Percentiles rank a stretch among this genome's conserved stretches.
These are phyloP conservation scores for Papilio machaon DNA, from an alignment of 1,140 invertebrate species.

Conservation along the genomic window DNA sequence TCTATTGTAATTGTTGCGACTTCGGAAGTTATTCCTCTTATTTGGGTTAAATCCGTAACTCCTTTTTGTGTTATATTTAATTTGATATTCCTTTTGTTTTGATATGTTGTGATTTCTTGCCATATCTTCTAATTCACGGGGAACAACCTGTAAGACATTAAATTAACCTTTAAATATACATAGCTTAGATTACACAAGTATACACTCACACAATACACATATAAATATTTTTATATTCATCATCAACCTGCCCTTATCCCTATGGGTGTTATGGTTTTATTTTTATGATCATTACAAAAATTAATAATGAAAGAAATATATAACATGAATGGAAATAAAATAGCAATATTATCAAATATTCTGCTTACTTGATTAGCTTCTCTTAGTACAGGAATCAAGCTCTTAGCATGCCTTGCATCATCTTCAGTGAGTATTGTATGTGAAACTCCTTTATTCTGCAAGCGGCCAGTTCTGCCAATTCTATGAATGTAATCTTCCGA, in stretches of 20 bases:
- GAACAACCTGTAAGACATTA: constrained; percentile 61
- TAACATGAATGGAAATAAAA: too few relatives aligned
- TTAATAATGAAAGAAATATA: too few relatives aligned
- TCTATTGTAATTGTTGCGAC: constrained; percentile 43
- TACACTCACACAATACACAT: too few relatives aligned
- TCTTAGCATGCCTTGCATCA: constrained; percentile 86
- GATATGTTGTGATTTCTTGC: constrained; percentile 45
- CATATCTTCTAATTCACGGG: constrained; percentile 57
- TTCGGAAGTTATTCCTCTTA: constrained; percentile 52
- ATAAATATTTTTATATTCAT: too few relatives aligned
- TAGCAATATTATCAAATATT: background rate
- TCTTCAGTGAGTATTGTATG: constrained; percentile 92
- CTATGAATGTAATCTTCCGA: constrained; percentile 95
- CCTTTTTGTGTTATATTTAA: constrained; percentile 47
- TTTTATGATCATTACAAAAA: too few relatives aligned
- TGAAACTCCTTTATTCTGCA: constrained; percentile 90
- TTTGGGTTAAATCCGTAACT: constrained; percentile 44
- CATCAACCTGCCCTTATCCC: too few relatives aligned
- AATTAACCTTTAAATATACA: constrained; percentile 16
- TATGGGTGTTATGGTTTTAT: too few relatives aligned
- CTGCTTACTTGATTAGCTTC: constrained; percentile 72
- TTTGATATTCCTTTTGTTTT: constrained; percentile 50
- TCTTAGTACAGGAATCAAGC: constrained; percentile 66
- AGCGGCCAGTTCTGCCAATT: constrained; percentile 93
- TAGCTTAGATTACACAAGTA: background rate